Percentiles rank a stretch among this genome's conserved stretches.
Conservation (phyloP, 2,113 vertebrate genomes). For the Eubucco bourcierii region DNA sequence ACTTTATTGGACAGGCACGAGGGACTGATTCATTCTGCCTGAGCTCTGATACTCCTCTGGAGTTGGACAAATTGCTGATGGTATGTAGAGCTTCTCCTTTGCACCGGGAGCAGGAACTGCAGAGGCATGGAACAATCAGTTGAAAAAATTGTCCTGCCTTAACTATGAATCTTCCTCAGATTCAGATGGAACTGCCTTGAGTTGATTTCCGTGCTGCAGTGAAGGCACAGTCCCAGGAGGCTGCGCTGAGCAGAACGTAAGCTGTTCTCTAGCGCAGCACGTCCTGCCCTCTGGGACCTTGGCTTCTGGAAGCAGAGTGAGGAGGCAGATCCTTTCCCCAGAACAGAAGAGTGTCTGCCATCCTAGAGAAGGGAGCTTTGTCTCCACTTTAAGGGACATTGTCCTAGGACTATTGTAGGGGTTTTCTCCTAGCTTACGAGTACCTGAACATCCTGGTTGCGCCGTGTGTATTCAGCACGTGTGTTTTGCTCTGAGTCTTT, state of each 20-base stretch:
- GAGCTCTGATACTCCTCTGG: neutral
- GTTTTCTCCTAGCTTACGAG: neutral
- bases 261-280: neutral
- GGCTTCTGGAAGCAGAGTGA: neutral
- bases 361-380: neutral
- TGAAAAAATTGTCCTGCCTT: neutral
- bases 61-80: neutral
- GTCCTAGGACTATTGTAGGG: neutral
- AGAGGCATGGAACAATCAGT: neutral
- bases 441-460: neutral
- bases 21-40: too few relatives aligned
- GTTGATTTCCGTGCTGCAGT: neutral
- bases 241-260: neutral
- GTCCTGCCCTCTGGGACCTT: neutral
- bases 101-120: neutral
- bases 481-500: neutral
- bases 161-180: neutral
- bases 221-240: neutral
- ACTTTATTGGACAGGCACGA: neutral
- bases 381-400: neutral
- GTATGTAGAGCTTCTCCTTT: neutral
- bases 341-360: neutral
- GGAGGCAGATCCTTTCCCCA: neutral
- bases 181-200: neutral
- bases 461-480: neutral